Conservation (phyloP, 2,888 invertebrate species). For the Tachystola acroxantha region DNA sequence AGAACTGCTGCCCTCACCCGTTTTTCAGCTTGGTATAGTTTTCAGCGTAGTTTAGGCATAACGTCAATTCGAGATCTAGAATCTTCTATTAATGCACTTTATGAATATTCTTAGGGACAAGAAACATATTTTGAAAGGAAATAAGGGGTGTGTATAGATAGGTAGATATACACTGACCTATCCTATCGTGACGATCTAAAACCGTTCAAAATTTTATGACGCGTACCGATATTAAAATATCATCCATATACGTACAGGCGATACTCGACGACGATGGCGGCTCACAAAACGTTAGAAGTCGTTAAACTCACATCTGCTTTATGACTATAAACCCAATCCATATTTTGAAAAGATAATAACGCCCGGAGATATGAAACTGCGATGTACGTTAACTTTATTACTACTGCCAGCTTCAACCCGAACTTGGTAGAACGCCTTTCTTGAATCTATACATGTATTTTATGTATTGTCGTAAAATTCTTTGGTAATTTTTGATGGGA, state of each 20-base stretch:
- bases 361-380: constrained; percentile 16
- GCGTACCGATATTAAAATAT: constrained; percentile 4
- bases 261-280: neutral
- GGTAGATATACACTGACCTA: too few species aligned
- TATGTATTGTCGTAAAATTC: constrained; percentile 14
- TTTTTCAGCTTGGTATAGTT: too few species aligned
- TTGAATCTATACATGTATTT: constrained; percentile 9
- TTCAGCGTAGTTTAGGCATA: too few species aligned
- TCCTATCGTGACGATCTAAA: constrained; percentile 3
- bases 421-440: constrained; percentile 6
- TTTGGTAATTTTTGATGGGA: constrained; percentile 11
- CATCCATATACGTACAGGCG: neutral
- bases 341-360: constrained; percentile 26
- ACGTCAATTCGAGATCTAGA: too few species aligned
- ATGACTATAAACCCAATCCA: constrained; percentile 21
- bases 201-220: constrained; percentile 6
- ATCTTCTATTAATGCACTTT: too few species aligned
- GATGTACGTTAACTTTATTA: constrained; percentile 18
- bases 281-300: constrained; percentile 13
- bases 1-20: too few species aligned
- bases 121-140: too few species aligned
- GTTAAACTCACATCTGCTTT: constrained; percentile 19
- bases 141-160: too few species aligned
- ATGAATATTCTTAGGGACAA: too few species aligned
- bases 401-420: constrained; percentile 8